Conservation (phyloP, 2,888 invertebrate species). For the Selenia dentaria region DNA sequence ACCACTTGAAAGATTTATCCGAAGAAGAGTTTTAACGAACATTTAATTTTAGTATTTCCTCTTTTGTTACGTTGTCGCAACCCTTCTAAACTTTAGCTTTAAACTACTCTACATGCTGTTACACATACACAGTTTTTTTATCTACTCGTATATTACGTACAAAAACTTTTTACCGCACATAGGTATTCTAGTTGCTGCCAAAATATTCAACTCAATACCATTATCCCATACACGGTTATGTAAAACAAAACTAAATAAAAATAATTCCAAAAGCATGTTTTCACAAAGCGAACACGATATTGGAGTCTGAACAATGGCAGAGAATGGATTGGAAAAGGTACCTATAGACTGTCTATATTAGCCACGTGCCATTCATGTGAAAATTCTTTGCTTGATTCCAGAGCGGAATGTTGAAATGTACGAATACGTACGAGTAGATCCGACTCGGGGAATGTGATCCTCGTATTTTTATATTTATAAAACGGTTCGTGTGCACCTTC, state of each 20-base stretch:
- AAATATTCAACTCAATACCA: neutral
- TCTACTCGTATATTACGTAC: too few species aligned
- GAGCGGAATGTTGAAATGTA: conserved; percentile 11
- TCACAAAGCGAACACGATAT: conserved; percentile 30
- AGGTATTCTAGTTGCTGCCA: neutral
- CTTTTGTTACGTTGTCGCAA: too few species aligned
- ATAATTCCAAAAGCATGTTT: conserved; percentile 22
- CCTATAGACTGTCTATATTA: conserved; percentile 25
- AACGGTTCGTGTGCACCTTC: neutral
- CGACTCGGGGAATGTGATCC: neutral
- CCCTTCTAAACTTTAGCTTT: too few species aligned
- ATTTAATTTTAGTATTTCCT: too few species aligned
- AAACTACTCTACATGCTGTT: too few species aligned
- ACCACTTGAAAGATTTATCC: too few species aligned
- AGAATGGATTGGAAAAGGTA: conserved; percentile 30
- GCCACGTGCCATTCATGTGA: conserved; percentile 29
- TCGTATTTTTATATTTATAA: conserved; percentile 3
- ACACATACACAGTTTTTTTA: too few species aligned
- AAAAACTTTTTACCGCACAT: too few species aligned
- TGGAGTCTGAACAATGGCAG: conserved; percentile 34
- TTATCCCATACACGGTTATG: neutral
- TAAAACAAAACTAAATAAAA: conserved; percentile 8
- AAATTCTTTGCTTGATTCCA: conserved; percentile 30
- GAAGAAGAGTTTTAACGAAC: too few species aligned
- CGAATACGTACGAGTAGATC: neutral